A percentile compares a stretch with the other conserved stretches of the same genome.
phyloP scores from a whole-genome alignment of 53 echinoderm and acorn worm genomes.

The Zoroaster sp. region DNA sequence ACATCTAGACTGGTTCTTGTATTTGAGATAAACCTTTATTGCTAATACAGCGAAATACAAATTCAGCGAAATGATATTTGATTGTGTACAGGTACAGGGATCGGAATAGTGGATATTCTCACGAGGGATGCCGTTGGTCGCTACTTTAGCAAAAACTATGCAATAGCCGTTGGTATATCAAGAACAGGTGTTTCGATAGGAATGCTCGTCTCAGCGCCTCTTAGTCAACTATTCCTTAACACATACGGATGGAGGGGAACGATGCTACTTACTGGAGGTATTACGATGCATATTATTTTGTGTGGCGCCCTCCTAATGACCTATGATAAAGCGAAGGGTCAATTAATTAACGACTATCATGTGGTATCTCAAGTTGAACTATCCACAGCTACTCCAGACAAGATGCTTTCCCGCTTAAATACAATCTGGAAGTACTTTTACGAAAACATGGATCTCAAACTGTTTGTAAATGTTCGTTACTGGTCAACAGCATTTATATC shows the following conservation, averaged over 20 bases:
- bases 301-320: slow-evolving; percentile 12
- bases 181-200: not conserved
- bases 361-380: not conserved
- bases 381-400: not conserved
- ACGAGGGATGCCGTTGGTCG: not conserved
- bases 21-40: no score
- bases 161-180: not conserved
- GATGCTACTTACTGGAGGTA: not conserved
- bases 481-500: not conserved
- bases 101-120: not conserved
- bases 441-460: not conserved
- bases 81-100: slow-evolving; percentile 11
- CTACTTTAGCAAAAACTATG: not conserved
- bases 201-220: not conserved
- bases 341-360: not conserved
- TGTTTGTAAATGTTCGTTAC: not conserved
- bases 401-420: not conserved
- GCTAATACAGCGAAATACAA: no score
- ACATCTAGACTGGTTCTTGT: no score
- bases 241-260: slow-evolving; percentile 33
- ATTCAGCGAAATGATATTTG: no score
- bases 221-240: slow-evolving; percentile 8
- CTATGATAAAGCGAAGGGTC: not conserved
- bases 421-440: not conserved
- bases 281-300: not conserved